phyloP scores from a whole-genome alignment of 2,888 invertebrate species.

The Perithous albicinctus region DNA sequence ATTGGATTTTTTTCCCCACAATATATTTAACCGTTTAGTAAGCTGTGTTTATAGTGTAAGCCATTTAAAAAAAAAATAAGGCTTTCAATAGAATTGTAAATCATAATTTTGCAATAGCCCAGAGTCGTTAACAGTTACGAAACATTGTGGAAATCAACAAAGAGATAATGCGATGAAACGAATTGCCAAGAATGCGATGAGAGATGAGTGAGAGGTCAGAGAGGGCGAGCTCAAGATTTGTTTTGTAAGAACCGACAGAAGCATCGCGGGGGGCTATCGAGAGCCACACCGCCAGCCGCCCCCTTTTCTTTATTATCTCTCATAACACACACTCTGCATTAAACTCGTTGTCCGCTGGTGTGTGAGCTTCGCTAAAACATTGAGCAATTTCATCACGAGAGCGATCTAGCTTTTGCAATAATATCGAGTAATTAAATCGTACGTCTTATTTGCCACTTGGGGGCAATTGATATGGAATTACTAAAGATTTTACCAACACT shows the following conservation, averaged over 20 bases:
- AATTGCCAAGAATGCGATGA: not conserved
- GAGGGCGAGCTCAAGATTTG: slow-evolving; percentile 45
- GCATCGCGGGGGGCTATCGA: slow-evolving; percentile 72
- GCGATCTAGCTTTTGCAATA: slow-evolving; percentile 18
- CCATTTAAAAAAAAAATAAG: not conserved
- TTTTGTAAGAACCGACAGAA: slow-evolving; percentile 73
- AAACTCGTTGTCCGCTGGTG: not conserved
- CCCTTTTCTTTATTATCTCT: not conserved
- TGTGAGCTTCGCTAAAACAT: not conserved
- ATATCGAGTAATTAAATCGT: not conserved
- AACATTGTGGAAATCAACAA: slow-evolving; percentile 33
- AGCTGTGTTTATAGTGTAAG: not conserved
- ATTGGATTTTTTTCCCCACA: no score
- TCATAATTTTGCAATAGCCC: slow-evolving; percentile 40
- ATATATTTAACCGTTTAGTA: no score
- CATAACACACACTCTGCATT: not conserved
- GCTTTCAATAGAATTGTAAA: not conserved
- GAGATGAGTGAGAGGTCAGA: slow-evolving; percentile 51
- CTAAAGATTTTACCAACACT: no score
- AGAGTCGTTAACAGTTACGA: slow-evolving; percentile 40
- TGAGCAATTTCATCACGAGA: slow-evolving; percentile 11
- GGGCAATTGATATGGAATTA: no score
- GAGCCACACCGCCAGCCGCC: not conserved
- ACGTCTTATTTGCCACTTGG: not conserved
- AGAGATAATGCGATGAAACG: slow-evolving; percentile 21